Base-by-base conservation (phyloP, 2,113 vertebrate genomes). In the Paradoxurus hermaphroditus region DNA sequence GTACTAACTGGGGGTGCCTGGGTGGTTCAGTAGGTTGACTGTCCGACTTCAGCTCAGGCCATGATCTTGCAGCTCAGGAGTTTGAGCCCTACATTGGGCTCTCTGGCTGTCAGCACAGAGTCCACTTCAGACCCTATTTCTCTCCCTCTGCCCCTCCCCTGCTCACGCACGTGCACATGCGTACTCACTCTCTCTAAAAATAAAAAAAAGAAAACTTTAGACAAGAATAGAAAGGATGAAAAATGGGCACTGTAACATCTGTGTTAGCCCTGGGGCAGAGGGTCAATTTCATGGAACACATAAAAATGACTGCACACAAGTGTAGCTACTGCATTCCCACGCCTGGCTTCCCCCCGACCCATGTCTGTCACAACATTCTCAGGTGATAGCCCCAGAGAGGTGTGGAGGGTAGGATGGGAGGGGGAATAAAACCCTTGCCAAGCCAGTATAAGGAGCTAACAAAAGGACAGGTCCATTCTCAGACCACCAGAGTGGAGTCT, bases 241-340 rank as follows among this genome's bases (percentile, higher is more conserved):
- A 63, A 68, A 56, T 0, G 14, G 72, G 27, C 27, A n/a, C 6
- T 23, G 4, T 9, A 27, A 31, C 5, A 78, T 29, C 9, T 19
- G 63, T 15, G 3, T 4, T 4, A 56, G 68, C 29, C 84, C 29
- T 25, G 7, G 23, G 18, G 29, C 7, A 8, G 27, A 79, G 36
- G 63, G 39, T 44, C 44, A 21, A 11, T 51, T 18, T 31, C 81
- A 75, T 0, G 14, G 11, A 18, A 21, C 46, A 53, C 15, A 39
- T 2, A 44, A 31, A 53, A 25, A 36, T 2, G 9, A 73, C 9
- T 77, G 62, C 10, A 46, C 1, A 23, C 34, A 68, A 11, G 29
- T 3, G 1, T 5, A 79, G 85, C 29, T 49, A 5, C 5, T 2
- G 3, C 1, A 19, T n/a, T 36, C 39, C 6, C 4, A 2, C 0